Evolutionary conservation across 2,888 invertebrate genomes (phyloP).

Genomic region (Spatulosminthurus flaviceps): DNA sequence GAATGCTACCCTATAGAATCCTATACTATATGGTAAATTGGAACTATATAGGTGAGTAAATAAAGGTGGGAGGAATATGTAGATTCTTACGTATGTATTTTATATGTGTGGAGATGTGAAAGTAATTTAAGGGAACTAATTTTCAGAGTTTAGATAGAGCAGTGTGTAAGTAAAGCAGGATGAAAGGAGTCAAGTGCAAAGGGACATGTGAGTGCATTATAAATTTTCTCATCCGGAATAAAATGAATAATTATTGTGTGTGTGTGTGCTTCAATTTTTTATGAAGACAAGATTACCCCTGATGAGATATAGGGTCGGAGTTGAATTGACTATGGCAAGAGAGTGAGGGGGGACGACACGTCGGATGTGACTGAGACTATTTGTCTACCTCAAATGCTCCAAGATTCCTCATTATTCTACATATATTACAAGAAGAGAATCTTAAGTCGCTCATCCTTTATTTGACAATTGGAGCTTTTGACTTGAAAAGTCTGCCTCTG

Average conservation of each 20-base stretch:
- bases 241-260: no score
- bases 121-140: slow-evolving; percentile 16
- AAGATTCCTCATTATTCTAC: not conserved
- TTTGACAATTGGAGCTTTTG: slow-evolving; percentile 19
- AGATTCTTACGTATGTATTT: not conserved
- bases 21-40: no score
- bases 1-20: no score
- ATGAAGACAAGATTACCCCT: not conserved
- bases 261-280: not conserved
- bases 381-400: not conserved
- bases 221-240: not conserved
- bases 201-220: not conserved
- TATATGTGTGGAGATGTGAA: not conserved
- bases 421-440: no score
- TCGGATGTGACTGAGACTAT: slow-evolving; percentile 32
- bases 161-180: not conserved
- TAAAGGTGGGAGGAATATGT: not conserved
- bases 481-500: slow-evolving; percentile 15
- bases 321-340: slow-evolving; percentile 13
- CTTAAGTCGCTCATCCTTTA: slow-evolving; percentile 24
- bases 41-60: no score
- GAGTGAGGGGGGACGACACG: not conserved
- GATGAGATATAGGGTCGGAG: not conserved
- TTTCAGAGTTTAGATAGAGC: not conserved
- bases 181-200: not conserved